Evolutionary conservation across 1,140 invertebrate genomes (phyloP), one percentile per base, ranked within the genome.

Genomic region (Helicorthomorpha holstii): DNA sequence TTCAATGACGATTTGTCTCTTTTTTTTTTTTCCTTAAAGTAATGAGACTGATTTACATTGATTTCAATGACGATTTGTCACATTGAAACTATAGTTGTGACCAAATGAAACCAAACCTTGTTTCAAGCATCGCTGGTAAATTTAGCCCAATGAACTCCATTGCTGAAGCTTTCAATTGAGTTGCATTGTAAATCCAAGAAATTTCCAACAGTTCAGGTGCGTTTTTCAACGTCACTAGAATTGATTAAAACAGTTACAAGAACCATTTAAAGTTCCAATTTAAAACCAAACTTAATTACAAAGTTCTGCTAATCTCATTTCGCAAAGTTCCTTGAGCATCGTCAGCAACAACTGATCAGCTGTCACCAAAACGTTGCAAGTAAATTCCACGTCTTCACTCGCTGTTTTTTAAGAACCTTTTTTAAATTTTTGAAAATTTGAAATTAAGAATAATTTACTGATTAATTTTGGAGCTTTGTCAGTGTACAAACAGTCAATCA

Each of bases 111-210:
- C 7, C 29, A 7, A 7, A 34, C 29, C 19, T 66, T 52, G 61
- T 73, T 66, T 86, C 82, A 22, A 85, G 63, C n/a, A 84, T 60
- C 23, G 73, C 71, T 10, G 74, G 60, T 16, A 84, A 61, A 65
- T 86, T 85, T 23, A 79, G 65, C 7, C 69, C 72, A 42, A 84
- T 78, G 61, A 78, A 85, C 60, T 83, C 73, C 71, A 82, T 78
- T 61, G 77, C 80, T 56, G 71, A 72, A 24, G 66, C 60, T 64
- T 81, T 79, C 1, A 86, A 66, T 58, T 81, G 77, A 1, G 62
- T 54, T 7, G 80, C 76, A 59, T 82, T 81, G 58, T 79, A 80
- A 3, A 74, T 70, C 54, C 69, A 67, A n/a, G 81, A 71, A 59
- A 85, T 75, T 60, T 81, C 74, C 45, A 83, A 66, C 7, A 85